These are phyloP conservation scores for Arrhamphus sclerolepis DNA, from an alignment of 2,797 vertebrate species.

Conservation along the genomic window DNA sequence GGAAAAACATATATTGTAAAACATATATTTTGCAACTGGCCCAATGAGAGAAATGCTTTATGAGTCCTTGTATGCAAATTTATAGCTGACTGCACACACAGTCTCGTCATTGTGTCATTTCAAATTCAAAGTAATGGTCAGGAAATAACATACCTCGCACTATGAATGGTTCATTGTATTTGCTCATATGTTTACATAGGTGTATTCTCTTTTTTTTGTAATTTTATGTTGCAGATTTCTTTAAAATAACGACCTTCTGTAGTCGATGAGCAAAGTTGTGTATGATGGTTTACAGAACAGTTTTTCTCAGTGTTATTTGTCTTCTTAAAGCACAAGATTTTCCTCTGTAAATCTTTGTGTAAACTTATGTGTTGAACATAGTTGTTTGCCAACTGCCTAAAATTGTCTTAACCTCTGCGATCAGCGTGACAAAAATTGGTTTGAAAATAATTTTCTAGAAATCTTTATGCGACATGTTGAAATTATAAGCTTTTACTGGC, in stretches of 20 bases:
- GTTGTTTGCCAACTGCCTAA: slow-evolving; percentile 81
- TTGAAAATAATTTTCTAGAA: slow-evolving; percentile 24
- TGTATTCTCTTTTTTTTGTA: slow-evolving; percentile 1
- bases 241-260: background rate
- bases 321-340: slow-evolving; percentile 15
- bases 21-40: too few species aligned
- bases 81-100: background rate
- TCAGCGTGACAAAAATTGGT: slow-evolving; percentile 57
- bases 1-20: too few species aligned
- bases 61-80: background rate
- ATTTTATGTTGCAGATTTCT: slow-evolving; percentile 3
- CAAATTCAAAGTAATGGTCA: slow-evolving; percentile 60
- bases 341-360: slow-evolving; percentile 48
- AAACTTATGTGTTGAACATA: slow-evolving; percentile 59
- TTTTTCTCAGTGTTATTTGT: slow-evolving; percentile 7
- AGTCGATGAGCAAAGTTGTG: slow-evolving; percentile 3
- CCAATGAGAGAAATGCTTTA: too few species aligned
- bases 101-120: slow-evolving; percentile 69
- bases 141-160: slow-evolving; percentile 17
- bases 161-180: slow-evolving; percentile 10
- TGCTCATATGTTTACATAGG: slow-evolving; percentile 11
- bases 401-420: slow-evolving; percentile 72
- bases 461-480: slow-evolving; percentile 16
- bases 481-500: slow-evolving; percentile 45
- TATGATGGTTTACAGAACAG: slow-evolving; percentile 17